phyloP scores from a whole-genome alignment of 2,888 invertebrate genomes.

The Graphium colonna region DNA sequence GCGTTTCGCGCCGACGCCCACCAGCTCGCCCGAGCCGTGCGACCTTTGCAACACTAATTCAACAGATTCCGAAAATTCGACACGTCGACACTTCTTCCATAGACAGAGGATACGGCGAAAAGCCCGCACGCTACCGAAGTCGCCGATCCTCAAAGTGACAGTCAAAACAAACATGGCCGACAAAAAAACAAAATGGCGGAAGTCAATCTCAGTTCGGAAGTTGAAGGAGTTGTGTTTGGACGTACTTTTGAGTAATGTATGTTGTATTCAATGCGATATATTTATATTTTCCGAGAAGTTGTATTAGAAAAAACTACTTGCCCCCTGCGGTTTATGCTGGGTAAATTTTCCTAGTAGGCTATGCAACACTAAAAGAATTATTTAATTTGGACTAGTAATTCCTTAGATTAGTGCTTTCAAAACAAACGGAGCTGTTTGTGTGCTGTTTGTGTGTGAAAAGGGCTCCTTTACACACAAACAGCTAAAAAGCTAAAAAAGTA shows the following conservation, averaged over 20 bases:
- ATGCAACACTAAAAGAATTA: too few relatives aligned
- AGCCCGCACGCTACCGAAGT: slow-evolving; percentile 20
- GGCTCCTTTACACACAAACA: too few relatives aligned
- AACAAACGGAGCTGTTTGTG: too few relatives aligned
- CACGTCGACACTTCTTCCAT: slow-evolving; percentile 25
- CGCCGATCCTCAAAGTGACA: slow-evolving; percentile 37
- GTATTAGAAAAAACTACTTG: too few relatives aligned
- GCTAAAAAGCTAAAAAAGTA: too few relatives aligned
- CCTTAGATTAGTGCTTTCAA: too few relatives aligned
- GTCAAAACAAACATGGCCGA: slow-evolving; percentile 33
- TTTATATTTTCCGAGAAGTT: too few relatives aligned
- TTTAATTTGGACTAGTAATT: too few relatives aligned
- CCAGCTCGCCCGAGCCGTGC: slow-evolving; percentile 47
- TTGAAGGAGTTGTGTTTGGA: slow-evolving; percentile 79
- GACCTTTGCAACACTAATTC: slow-evolving; percentile 29
- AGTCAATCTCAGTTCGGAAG: slow-evolving; percentile 47
- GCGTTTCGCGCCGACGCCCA: slow-evolving; percentile 61
- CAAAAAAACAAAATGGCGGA: slow-evolving; percentile 28
- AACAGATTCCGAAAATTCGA: slow-evolving; percentile 27
- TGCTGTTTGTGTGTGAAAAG: too few relatives aligned
- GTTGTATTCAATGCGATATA: too few relatives aligned
- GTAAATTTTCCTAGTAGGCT: too few relatives aligned
- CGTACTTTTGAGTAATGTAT: slow-evolving; percentile 77
- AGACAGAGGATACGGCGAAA: slow-evolving; percentile 12
- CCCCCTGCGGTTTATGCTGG: background rate